These are phyloP conservation scores for Gobio gobio DNA, from an alignment of 2,113 vertebrate species.

Conservation along the genomic window DNA sequence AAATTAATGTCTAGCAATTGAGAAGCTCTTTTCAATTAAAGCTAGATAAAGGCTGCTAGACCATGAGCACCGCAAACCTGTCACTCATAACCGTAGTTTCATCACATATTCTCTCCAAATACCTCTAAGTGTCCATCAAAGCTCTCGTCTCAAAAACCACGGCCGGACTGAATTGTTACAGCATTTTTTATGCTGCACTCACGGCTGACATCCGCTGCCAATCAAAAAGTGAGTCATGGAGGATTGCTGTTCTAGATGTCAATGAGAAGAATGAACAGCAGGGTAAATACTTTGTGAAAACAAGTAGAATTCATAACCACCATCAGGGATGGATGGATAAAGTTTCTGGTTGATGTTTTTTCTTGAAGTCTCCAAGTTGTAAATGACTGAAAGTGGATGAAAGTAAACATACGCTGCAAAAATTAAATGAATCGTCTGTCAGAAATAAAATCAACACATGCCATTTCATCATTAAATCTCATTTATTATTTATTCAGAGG, in stretches of 20 bases:
- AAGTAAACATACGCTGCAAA: not conserved
- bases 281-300: slow-evolving; percentile 34
- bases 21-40: slow-evolving; percentile 23
- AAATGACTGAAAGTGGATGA: not conserved
- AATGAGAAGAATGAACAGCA: slow-evolving; percentile 32
- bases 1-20: slow-evolving; percentile 18
- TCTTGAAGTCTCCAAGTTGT: not conserved
- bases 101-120: slow-evolving; percentile 29
- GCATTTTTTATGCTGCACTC: slow-evolving; percentile 35
- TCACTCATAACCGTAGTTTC: not conserved
- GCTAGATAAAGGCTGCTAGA: not conserved
- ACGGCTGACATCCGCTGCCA: slow-evolving; percentile 22
- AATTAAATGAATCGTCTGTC: not conserved
- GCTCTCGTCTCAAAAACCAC: slow-evolving; percentile 29
- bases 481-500: slow-evolving; percentile 25
- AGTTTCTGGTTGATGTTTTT: not conserved
- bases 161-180: slow-evolving; percentile 1
- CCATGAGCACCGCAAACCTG: slow-evolving; percentile 21
- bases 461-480: not conserved
- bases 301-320: not conserved
- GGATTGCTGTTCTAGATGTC: slow-evolving; percentile 26
- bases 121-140: slow-evolving; percentile 32
- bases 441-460: slow-evolving; percentile 16
- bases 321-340: not conserved
- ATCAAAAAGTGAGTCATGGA: slow-evolving; percentile 21